Evolutionary conservation across 2,888 invertebrate species (phyloP), one percentile per base, ranked within the genome.

Genomic region (Phytoseiulus persimilis): DNA sequence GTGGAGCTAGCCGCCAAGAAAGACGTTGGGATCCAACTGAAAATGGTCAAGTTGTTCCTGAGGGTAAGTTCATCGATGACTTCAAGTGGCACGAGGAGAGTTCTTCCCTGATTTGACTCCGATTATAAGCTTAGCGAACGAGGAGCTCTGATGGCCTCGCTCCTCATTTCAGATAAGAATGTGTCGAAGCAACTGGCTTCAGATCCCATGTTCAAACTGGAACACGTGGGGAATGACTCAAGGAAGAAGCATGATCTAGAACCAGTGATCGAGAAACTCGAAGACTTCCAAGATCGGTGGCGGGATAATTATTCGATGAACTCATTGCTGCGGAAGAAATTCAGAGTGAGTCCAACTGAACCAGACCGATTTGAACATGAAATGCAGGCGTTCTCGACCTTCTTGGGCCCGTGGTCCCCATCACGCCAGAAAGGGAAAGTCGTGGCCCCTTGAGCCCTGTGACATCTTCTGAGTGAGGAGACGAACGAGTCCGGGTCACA

Each of bases 151-250:
- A 39, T 39, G 9, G 9, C 3, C 9, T 65, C 18, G 28, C 18
- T n/a, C 0, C 23, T 31, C 14, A 90, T n/a, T 90, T n/a, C 90
- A 92, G 98, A 98, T 0, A 97, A 98, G 92, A 96, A 97, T 92
- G 95, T 95, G 0, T 97, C 96, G 92, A 96, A 96, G 91, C 95
- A 95, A 90, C 93, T 99, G 90, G 97, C 96, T 91, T 96, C 97
- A 91, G 98, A 99, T 95, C 96, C 99, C 9, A 99, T 99, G 99
- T 99, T 96, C 93, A 97, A 96, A 92, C 93, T 99, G 91, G 98
- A 99, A 92, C 99, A 99, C 93, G 96, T 96, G 90, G 95, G 95
- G 0, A 95, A 95, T 89, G 98, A 98, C 93, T 94, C 94, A 90
- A 95, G 94, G 91, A 93, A 94, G 31, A 95, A 95, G 0, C 95